Conservation (phyloP, 2,113 vertebrate genomes). For the Cinclus cinclus region DNA sequence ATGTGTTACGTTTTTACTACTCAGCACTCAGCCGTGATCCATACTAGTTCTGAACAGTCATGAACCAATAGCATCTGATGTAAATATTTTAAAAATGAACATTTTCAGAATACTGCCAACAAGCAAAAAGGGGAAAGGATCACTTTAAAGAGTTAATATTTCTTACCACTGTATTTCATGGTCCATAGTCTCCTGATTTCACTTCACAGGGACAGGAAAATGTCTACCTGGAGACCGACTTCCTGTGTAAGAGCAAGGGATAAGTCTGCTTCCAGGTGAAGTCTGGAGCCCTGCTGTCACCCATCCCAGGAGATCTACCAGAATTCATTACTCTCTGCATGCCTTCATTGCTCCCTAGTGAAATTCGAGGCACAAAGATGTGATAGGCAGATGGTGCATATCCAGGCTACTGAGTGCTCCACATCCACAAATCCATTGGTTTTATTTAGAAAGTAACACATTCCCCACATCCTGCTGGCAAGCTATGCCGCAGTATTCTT, state of each 20-base stretch:
- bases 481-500: not conserved
- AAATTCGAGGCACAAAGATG: not conserved
- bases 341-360: not conserved
- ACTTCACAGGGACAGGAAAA: not conserved
- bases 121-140: not conserved
- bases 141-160: not conserved
- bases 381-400: not conserved
- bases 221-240: not conserved
- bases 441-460: not conserved
- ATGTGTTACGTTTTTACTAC: not conserved
- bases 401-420: not conserved
- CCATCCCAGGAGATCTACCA: not conserved
- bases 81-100: not conserved
- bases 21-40: not conserved
- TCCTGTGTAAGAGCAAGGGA: not conserved
- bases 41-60: not conserved
- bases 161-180: not conserved
- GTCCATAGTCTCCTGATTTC: not conserved
- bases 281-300: not conserved
- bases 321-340: not conserved
- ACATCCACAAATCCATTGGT: not conserved
- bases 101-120: not conserved
- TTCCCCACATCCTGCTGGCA: not conserved
- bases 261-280: not conserved
- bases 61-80: not conserved